Evolutionary conservation across 2,113 vertebrate species (phyloP).

Genomic region (Anseranas semipalmata): DNA sequence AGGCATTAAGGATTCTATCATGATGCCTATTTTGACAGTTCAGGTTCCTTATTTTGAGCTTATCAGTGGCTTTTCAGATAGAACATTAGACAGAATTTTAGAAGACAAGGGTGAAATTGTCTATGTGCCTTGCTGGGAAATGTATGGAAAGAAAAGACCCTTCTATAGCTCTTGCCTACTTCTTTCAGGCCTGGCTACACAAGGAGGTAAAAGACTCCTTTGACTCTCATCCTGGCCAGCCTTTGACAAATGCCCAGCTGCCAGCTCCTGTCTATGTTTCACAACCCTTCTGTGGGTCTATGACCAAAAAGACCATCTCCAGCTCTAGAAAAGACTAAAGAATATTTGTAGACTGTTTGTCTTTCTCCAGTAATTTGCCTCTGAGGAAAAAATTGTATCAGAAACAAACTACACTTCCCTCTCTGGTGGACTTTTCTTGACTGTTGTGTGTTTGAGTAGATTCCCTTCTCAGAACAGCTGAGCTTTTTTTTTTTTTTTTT

Average conservation of each 20-base stretch:
- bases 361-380: background rate
- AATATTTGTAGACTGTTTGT: rapidly evolving
- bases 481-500: background rate
- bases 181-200: background rate
- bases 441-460: background rate
- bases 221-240: background rate
- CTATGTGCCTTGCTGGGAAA: background rate
- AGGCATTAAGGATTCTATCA: background rate
- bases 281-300: background rate
- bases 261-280: background rate
- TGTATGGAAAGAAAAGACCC: background rate
- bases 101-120: background rate
- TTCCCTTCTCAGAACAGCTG: background rate
- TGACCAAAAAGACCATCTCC: background rate
- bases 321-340: background rate
- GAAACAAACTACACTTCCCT: background rate
- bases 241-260: background rate
- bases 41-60: background rate
- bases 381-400: background rate
- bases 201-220: background rate
- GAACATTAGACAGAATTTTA: background rate
- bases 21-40: background rate
- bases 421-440: background rate
- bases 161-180: background rate
- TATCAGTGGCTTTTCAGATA: background rate